Percentiles rank a stretch among this genome's conserved stretches.
phyloP scores from a whole-genome alignment of 53 echinoderm and acorn worm species.

The Temnopleurus reevesii region DNA sequence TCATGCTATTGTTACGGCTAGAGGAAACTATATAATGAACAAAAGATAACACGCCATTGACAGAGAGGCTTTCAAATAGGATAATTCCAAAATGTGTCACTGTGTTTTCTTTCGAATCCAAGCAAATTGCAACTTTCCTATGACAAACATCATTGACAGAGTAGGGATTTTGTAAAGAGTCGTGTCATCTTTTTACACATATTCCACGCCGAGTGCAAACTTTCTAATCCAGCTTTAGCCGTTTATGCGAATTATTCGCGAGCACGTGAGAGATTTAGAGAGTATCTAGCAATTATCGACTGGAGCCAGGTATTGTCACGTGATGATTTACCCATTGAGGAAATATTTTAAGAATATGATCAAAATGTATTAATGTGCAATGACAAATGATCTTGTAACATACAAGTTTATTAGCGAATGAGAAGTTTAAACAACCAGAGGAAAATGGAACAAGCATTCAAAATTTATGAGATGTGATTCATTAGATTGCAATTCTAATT shows the following conservation, averaged over 20 bases:
- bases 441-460: too few relatives aligned
- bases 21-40: conserved; percentile 45
- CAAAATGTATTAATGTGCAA: too few relatives aligned
- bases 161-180: conserved; percentile 33
- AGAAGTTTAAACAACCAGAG: too few relatives aligned
- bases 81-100: conserved; percentile 13
- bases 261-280: not conserved
- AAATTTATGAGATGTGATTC: too few relatives aligned
- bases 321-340: not conserved
- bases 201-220: not conserved
- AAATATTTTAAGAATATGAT: too few relatives aligned
- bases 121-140: conserved; percentile 59
- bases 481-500: too few relatives aligned
- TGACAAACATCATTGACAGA: conserved; percentile 59
- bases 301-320: not conserved
- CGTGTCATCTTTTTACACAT: conserved; percentile 6
- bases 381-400: too few relatives aligned
- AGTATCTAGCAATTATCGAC: not conserved
- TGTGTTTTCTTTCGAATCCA: conserved; percentile 38
- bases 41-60: not conserved
- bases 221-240: too few relatives aligned
- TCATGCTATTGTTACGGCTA: not conserved
- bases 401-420: too few relatives aligned
- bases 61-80: conserved; percentile 16
- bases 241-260: not conserved